Evolutionary conservation across 2,888 invertebrate genomes (phyloP).

Genomic region (Sinotaia quadrata): DNA sequence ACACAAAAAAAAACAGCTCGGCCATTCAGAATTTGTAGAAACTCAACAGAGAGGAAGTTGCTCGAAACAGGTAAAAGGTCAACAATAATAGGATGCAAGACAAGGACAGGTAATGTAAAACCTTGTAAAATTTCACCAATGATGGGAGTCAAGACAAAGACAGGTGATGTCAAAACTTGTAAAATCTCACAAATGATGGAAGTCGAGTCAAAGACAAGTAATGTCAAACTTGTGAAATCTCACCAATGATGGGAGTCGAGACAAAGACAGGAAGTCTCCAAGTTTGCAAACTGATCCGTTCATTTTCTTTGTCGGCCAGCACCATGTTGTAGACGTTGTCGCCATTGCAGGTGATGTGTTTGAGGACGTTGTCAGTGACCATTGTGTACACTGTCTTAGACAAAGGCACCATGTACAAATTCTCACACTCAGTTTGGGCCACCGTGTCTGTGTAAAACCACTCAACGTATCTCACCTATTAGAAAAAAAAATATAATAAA

Average conservation of each 20-base stretch:
- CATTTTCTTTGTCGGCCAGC: conserved; percentile 24
- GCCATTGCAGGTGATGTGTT: conserved; percentile 23
- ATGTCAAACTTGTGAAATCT: neutral
- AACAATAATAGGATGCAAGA: too few relatives aligned
- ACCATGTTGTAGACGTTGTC: conserved; percentile 27
- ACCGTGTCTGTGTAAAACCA: conserved; percentile 49
- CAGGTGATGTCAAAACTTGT: too few relatives aligned
- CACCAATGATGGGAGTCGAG: conserved; percentile 11
- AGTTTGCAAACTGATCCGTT: conserved; percentile 18
- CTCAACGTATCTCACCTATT: conserved; percentile 52
- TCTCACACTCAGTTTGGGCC: conserved; percentile 39
- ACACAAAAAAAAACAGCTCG: too few relatives aligned
- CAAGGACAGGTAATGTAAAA: too few relatives aligned
- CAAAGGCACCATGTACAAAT: conserved; percentile 52
- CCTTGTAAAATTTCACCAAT: neutral
- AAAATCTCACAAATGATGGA: too few relatives aligned
- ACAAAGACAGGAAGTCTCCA: conserved; percentile 36
- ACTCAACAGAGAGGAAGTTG: too few relatives aligned
- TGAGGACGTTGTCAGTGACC: conserved; percentile 26
- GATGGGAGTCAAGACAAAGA: conserved; percentile 29
- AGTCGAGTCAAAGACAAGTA: too few relatives aligned
- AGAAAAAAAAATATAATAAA: too few relatives aligned
- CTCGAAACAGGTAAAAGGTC: too few relatives aligned
- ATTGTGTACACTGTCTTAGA: conserved; percentile 33
- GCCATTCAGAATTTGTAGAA: too few relatives aligned